Evolutionary conservation across 2,113 vertebrate genomes (phyloP).

Genomic region (Vulpes vulpes): DNA sequence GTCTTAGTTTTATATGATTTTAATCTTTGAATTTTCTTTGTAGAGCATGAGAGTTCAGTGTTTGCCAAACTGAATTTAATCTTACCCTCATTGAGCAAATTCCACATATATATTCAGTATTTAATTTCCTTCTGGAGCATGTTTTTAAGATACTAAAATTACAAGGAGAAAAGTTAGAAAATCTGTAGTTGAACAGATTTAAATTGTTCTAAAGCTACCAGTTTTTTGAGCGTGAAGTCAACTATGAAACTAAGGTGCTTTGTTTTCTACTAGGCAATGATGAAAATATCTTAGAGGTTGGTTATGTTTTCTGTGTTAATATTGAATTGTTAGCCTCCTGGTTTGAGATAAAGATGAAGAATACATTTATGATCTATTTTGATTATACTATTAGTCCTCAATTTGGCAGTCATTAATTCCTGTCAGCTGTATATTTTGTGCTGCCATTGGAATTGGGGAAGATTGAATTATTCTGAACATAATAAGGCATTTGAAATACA

Average conservation of each 20-base stretch:
- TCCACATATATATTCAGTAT: background rate
- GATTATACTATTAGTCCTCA: slow-evolving; percentile 1
- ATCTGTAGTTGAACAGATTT: slow-evolving; percentile 44
- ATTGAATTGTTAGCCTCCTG: slow-evolving; percentile 9
- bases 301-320: slow-evolving; percentile 46
- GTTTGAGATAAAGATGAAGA: slow-evolving; percentile 41
- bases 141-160: slow-evolving; percentile 55
- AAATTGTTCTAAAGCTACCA: slow-evolving; percentile 8
- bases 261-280: slow-evolving; percentile 15
- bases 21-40: slow-evolving; percentile 44
- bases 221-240: background rate
- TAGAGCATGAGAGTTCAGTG: background rate
- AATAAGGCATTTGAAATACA: slow-evolving; percentile 68
- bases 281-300: slow-evolving; percentile 19
- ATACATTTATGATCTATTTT: slow-evolving; percentile 42
- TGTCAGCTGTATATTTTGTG: slow-evolving; percentile 55
- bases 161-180: slow-evolving; percentile 22
- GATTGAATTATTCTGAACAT: slow-evolving; percentile 51
- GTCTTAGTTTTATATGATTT: slow-evolving; percentile 25
- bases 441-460: slow-evolving; percentile 34
- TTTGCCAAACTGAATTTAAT: background rate
- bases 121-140: slow-evolving; percentile 34
- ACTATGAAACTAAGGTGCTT: slow-evolving; percentile 12
- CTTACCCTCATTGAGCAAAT: background rate
- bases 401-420: slow-evolving; percentile 39